Conservation (phyloP, 2,888 invertebrate genomes). For the Zootermopsis nevadensis region DNA sequence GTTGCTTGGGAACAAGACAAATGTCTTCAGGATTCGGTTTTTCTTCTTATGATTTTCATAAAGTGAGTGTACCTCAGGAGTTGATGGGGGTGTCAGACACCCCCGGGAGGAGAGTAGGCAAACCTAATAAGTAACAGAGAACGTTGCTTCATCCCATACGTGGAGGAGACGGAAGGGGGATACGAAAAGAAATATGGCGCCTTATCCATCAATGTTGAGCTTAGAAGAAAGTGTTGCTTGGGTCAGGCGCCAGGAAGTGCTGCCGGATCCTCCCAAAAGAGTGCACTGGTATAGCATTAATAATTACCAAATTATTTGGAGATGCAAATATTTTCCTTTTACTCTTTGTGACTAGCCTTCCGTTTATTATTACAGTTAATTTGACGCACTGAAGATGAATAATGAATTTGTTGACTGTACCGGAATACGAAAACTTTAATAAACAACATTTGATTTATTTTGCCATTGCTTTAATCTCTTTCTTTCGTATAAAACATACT, state of each 20-base stretch:
- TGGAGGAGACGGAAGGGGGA: conserved; percentile 4
- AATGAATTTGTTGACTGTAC: no score
- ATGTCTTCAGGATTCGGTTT: no score
- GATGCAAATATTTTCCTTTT: not conserved
- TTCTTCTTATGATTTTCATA: not conserved
- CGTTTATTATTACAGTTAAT: conserved; percentile 1
- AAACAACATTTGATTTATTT: no score
- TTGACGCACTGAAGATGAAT: no score
- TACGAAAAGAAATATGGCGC: conserved; percentile 38
- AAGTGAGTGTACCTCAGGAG: conserved; percentile 1
- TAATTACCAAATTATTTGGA: not conserved
- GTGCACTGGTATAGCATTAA: not conserved
- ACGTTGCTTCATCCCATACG: conserved; percentile 8
- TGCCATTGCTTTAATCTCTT: no score
- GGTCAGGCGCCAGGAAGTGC: conserved; percentile 8
- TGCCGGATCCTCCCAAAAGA: not conserved
- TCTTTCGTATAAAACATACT: no score
- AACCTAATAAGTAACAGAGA: conserved; percentile 38
- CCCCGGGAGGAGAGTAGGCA: conserved; percentile 5
- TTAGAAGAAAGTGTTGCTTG: not conserved
- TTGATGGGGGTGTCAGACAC: not conserved
- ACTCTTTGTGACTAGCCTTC: not conserved
- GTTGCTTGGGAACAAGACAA: no score
- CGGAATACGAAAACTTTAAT: no score
- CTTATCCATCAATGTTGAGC: conserved; percentile 39